Percentiles rank a stretch among this genome's conserved stretches.
These are phyloP conservation scores for Eristalis pertinax DNA, from an alignment of 2,888 invertebrate species.

Conservation along the genomic window DNA sequence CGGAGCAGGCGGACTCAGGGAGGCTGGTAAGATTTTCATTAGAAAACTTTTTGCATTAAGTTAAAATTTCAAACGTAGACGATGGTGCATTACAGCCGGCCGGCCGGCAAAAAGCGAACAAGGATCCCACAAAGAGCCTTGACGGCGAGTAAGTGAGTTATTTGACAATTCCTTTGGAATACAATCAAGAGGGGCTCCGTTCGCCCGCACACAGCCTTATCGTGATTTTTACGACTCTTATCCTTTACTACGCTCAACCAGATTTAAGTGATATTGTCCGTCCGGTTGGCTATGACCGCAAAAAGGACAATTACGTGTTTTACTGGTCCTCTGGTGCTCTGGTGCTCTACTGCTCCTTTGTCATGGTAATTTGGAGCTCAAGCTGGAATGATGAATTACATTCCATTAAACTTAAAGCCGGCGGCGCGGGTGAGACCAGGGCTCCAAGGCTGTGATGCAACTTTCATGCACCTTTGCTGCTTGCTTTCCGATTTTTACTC, in stretches of 20 bases:
- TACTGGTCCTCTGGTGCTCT: conserved; percentile 13
- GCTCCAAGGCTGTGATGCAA: background rate
- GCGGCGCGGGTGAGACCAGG: background rate
- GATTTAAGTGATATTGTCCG: conserved; percentile 41
- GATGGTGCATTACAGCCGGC: background rate
- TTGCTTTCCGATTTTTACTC: conserved; percentile 1
- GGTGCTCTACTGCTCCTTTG: conserved; percentile 33
- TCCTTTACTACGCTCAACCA: conserved; percentile 42
- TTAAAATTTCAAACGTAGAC: conserved; percentile 58
- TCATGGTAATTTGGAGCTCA: conserved; percentile 55
- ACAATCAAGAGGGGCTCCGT: conserved; percentile 21
- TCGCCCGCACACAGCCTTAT: conserved; percentile 3
- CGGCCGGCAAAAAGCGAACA: conserved; percentile 2
- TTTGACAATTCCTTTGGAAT: conserved; percentile 29
- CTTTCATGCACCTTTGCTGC: background rate
- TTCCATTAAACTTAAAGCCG: conserved; percentile 23
- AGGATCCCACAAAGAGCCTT: background rate
- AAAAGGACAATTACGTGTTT: conserved; percentile 50
- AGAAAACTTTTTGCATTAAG: conserved; percentile 70
- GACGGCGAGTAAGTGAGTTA: conserved; percentile 33
- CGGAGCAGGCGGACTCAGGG: background rate
- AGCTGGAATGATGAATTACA: conserved; percentile 58
- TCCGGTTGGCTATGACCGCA: background rate
- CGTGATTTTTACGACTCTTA: conserved; percentile 43
- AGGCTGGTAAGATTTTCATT: conserved; percentile 55